phyloP scores from a whole-genome alignment of 2,797 vertebrate species.

The Phrynocephalus guinanensis region DNA sequence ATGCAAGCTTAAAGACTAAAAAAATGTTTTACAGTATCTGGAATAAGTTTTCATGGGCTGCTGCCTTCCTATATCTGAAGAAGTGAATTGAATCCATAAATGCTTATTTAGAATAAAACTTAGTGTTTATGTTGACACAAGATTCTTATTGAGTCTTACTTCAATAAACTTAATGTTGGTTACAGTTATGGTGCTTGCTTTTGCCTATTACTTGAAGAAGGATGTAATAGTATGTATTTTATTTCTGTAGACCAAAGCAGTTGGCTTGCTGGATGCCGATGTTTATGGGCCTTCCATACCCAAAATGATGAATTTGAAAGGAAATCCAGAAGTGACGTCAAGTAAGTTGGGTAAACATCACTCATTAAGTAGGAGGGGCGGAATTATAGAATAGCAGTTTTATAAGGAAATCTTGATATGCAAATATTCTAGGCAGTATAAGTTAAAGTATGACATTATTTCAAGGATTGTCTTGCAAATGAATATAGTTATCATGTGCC shows the following conservation, averaged over 20 bases:
- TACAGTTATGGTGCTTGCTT: background rate
- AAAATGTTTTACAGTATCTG: no score
- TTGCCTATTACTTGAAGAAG: slow-evolving; percentile 9
- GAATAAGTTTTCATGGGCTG: no score
- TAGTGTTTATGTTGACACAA: background rate
- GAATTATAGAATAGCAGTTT: background rate
- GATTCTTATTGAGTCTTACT: background rate
- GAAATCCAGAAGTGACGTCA: slow-evolving; percentile 89
- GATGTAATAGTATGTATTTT: background rate
- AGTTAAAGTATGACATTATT: background rate
- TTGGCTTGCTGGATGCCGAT: slow-evolving; percentile 94
- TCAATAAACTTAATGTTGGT: slow-evolving; percentile 2
- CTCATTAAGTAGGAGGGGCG: slow-evolving; percentile 26
- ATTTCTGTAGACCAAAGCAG: slow-evolving; percentile 81
- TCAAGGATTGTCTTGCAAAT: background rate
- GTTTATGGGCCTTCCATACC: slow-evolving; percentile 94
- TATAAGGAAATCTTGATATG: background rate
- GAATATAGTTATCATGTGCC: background rate
- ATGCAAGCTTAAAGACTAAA: no score
- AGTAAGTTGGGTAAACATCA: slow-evolving; percentile 78
- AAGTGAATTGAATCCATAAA: no score
- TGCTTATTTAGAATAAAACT: background rate
- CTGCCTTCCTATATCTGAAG: no score
- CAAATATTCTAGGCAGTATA: background rate
- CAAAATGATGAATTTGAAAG: slow-evolving; percentile 96